Base-by-base conservation (phyloP, 2,797 vertebrate species). In the Thalassophryne amazonica region DNA sequence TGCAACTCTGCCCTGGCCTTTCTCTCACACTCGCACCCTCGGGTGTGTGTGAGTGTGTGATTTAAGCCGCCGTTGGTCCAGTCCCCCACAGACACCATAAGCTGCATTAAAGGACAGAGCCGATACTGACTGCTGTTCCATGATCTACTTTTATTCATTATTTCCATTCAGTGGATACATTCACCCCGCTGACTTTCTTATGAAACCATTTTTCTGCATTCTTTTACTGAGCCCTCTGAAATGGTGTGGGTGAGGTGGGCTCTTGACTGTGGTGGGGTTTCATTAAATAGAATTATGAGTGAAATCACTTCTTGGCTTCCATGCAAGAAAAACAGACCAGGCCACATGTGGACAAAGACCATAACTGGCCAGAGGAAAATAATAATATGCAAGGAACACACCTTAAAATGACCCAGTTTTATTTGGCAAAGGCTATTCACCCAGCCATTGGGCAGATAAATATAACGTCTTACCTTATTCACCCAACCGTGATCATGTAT, bases 1-100 rank as follows among this genome's bases (percentile, higher is more conserved):
- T 86, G 74, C 42, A 67, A 78, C 83, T 81, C 62, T 38, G 78
- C 83, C 86, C 70, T 89, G 86, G 84, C 86, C 88, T 87, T 84
- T 86, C 83, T 65, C 77, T 84, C 78, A 67, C 69, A 55, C 80
- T 74, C 70, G 63, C 73, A 71, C 61, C 61, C 77, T 58, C 32
- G 36, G 60, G 69, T 62, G 37, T 66, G 66, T 80, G 67, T 73
- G 64, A 57, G 55, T 58, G 60, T 69, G 76, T 61, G 66, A 69
- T 73, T 64, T 70, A 79, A 73, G 54, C 57, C 45, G 29, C 65
- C 33, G 43, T 50, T 45, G 53, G 59, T 67, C 62, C 63, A 21
- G 42, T 52, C 20, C 49, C 56, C 60, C 45, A 43, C 43, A 17
- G 69, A 53, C 45, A 62, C 21, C 51, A 31, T 56, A 30, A 67